Evolutionary conservation across 2,113 vertebrate species (phyloP).

Genomic region (Phalacrocorax brasilianus): DNA sequence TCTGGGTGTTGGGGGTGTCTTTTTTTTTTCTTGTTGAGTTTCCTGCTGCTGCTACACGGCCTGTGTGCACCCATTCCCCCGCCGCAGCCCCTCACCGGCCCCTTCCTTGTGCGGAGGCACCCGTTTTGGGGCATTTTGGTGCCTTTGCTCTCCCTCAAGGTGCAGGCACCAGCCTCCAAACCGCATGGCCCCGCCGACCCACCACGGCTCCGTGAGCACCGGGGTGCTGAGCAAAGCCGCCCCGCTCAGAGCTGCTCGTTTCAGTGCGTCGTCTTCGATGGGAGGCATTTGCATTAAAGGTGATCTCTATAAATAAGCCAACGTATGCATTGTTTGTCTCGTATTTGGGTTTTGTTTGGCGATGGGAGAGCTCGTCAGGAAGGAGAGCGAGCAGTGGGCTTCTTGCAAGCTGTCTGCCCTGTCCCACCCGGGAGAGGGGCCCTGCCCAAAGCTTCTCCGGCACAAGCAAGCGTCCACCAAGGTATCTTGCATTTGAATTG

Average conservation of each 20-base stretch:
- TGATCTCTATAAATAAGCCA: background rate
- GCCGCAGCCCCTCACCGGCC: background rate
- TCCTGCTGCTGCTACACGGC: conserved; percentile 71
- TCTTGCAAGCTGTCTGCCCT: background rate
- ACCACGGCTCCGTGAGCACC: background rate
- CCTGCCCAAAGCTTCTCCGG: background rate
- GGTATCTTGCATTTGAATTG: background rate
- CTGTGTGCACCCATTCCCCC: background rate
- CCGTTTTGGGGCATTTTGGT: background rate
- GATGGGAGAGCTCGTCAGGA: background rate
- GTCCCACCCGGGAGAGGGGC: background rate
- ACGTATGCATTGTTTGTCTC: background rate
- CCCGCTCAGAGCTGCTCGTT: background rate
- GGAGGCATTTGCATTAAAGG: conserved; percentile 7
- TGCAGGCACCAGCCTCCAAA: background rate
- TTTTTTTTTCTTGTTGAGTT: background rate
- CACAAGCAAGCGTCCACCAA: background rate
- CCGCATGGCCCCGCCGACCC: background rate
- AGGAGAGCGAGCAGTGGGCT: background rate
- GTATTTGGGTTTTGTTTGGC: background rate
- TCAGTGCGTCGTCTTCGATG: background rate
- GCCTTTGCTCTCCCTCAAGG: background rate
- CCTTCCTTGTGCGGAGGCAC: background rate
- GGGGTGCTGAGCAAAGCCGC: background rate
- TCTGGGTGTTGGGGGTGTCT: background rate